Evolutionary conservation across 2,113 vertebrate species (phyloP).

Genomic region (Elephantulus edwardii): DNA sequence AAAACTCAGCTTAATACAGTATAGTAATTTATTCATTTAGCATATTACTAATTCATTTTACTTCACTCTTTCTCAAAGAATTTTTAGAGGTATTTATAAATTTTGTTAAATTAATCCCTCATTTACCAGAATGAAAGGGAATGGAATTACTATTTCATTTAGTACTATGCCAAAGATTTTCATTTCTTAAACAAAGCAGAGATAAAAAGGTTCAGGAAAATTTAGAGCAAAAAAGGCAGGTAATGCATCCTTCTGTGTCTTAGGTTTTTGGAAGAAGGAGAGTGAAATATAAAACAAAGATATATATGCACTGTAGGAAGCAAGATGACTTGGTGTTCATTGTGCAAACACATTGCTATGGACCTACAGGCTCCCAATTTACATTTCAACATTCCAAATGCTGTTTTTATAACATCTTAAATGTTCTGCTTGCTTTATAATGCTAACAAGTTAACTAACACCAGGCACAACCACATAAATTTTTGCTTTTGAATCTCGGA

Average conservation of each 20-base stretch:
- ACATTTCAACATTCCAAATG: neutral
- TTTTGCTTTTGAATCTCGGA: neutral
- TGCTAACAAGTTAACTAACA: neutral
- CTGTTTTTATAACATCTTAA: neutral
- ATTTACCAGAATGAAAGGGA: neutral
- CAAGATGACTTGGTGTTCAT: neutral
- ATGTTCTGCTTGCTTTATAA: neutral
- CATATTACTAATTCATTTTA: constrained; percentile 21
- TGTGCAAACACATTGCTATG: neutral
- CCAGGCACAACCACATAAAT: neutral
- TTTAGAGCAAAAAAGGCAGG: neutral
- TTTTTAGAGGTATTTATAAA: constrained; percentile 43
- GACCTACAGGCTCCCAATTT: neutral
- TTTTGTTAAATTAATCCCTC: neutral
- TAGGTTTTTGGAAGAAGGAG: neutral
- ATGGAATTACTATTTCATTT: neutral
- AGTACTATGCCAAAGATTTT: neutral
- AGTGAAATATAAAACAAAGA: neutral
- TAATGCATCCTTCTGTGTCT: neutral
- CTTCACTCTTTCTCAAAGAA: constrained; percentile 37
- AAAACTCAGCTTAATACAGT: constrained; percentile 22
- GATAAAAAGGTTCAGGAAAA: neutral
- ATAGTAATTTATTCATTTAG: constrained; percentile 5
- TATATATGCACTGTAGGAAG: neutral
- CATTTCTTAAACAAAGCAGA: neutral